Percentiles rank a stretch among this genome's conserved stretches.
These are phyloP conservation scores for Amphipyra tragopoginis DNA, from an alignment of 2,888 invertebrate genomes.

Conservation along the genomic window DNA sequence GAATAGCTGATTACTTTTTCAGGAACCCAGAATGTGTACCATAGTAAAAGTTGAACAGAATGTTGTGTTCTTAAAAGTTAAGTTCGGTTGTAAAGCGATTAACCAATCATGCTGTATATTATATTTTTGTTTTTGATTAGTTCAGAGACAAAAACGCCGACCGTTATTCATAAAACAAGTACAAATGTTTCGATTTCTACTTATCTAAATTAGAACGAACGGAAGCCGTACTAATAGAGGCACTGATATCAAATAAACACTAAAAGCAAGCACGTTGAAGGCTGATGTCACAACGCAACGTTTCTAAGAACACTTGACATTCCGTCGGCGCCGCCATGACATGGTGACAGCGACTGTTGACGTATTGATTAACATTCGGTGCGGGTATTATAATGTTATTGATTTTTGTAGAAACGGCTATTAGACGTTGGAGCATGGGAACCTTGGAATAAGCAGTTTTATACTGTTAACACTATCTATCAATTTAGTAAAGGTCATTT, in stretches of 20 bases:
- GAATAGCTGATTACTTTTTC: too few species aligned
- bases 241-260: conserved; percentile 18
- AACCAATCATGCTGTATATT: too few species aligned
- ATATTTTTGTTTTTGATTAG: too few species aligned
- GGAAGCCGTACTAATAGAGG: neutral
- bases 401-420: conserved; percentile 28
- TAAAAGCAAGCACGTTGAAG: conserved; percentile 18
- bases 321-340: conserved; percentile 27
- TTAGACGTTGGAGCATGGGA: neutral
- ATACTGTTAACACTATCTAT: too few species aligned
- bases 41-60: too few species aligned
- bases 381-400: conserved; percentile 28
- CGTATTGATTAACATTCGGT: conserved; percentile 51
- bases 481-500: too few species aligned
- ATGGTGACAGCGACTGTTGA: conserved; percentile 38
- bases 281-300: conserved; percentile 17
- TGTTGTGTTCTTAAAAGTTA: too few species aligned
- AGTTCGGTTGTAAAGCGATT: too few species aligned
- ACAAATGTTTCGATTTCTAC: neutral
- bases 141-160: too few species aligned
- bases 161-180: neutral
- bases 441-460: neutral
- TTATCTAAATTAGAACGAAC: neutral
- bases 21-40: too few species aligned
- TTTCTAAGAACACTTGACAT: conserved; percentile 49